A percentile compares a stretch with the other conserved stretches of the same genome.
These are phyloP conservation scores for Sinelater perroti DNA, from an alignment of 2,888 invertebrate species.

Conservation along the genomic window DNA sequence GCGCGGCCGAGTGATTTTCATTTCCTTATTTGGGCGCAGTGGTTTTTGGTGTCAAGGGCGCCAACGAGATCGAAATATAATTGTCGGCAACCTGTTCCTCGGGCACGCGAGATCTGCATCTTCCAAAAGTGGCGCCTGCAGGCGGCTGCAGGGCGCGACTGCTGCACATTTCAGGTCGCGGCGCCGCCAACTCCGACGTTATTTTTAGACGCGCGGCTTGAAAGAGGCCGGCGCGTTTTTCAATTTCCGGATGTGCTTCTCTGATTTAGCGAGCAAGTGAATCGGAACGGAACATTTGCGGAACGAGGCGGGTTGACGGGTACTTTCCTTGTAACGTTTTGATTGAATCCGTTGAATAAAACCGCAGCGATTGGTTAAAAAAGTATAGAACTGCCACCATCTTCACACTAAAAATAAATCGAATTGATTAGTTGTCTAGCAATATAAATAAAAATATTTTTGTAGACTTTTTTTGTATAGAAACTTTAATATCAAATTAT, in stretches of 20 bases:
- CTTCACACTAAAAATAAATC: too few species aligned
- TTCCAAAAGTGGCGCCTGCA: conserved; percentile 1
- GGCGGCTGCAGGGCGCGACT: background rate
- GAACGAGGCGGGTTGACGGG: background rate
- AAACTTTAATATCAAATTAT: too few species aligned
- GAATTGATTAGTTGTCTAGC: too few species aligned
- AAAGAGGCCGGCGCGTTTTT: conserved; percentile 3
- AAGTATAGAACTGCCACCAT: too few species aligned
- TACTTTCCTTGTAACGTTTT: conserved; percentile 3
- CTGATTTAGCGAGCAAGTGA: too few species aligned
- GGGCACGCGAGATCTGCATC: conserved; percentile 3
- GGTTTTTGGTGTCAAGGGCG: conserved; percentile 19
- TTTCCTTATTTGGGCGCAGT: conserved; percentile 14
- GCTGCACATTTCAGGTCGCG: conserved; percentile 7
- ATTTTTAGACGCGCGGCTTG: conserved; percentile 5
- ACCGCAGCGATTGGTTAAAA: too few species aligned
- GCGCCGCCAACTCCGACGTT: background rate
- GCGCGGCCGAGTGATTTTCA: too few species aligned
- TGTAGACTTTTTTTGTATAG: too few species aligned
- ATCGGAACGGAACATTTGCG: conserved; percentile 6
- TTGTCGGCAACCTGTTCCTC: background rate
- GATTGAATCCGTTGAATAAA: too few species aligned
- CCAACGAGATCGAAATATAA: background rate
- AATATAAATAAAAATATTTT: too few species aligned
- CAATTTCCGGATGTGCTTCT: background rate